Conservation (phyloP, 2,888 invertebrate species). For the Eupeodes luniger region DNA sequence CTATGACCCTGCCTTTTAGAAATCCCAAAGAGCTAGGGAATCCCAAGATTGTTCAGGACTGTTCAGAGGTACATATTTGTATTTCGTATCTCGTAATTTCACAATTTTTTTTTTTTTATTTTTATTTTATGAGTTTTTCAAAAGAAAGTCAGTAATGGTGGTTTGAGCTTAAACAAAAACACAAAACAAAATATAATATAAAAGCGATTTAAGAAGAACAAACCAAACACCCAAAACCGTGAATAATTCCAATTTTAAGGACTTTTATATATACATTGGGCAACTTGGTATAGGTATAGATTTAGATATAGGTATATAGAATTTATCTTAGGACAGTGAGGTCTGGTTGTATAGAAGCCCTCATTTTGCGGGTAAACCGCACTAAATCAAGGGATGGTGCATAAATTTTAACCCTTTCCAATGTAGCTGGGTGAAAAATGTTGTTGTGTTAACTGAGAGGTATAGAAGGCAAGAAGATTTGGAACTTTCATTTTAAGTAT, state of each 20-base stretch:
- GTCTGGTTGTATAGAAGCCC: slow-evolving; percentile 9
- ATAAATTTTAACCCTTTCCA: slow-evolving; percentile 67
- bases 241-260: slow-evolving; percentile 59
- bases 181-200: neutral
- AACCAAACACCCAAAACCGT: slow-evolving; percentile 35
- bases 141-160: slow-evolving; percentile 27
- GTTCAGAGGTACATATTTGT: neutral
- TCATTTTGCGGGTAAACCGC: slow-evolving; percentile 50
- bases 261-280: slow-evolving; percentile 26
- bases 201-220: slow-evolving; percentile 20
- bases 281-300: no score
- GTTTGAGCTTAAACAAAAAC: neutral
- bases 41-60: neutral
- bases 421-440: neutral
- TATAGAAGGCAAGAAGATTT: neutral
- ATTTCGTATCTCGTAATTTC: neutral
- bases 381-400: slow-evolving; percentile 71
- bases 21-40: no score
- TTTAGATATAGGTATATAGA: neutral
- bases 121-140: slow-evolving; percentile 16
- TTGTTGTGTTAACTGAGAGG: neutral
- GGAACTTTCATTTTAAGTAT: slow-evolving; percentile 30
- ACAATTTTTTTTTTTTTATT: neutral
- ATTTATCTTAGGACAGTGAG: slow-evolving; percentile 59
- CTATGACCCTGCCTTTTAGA: no score